A percentile compares a stretch with the other conserved stretches of the same genome.
phyloP scores from a whole-genome alignment of 2,113 vertebrate genomes.

The Mormyrus iriodes region DNA sequence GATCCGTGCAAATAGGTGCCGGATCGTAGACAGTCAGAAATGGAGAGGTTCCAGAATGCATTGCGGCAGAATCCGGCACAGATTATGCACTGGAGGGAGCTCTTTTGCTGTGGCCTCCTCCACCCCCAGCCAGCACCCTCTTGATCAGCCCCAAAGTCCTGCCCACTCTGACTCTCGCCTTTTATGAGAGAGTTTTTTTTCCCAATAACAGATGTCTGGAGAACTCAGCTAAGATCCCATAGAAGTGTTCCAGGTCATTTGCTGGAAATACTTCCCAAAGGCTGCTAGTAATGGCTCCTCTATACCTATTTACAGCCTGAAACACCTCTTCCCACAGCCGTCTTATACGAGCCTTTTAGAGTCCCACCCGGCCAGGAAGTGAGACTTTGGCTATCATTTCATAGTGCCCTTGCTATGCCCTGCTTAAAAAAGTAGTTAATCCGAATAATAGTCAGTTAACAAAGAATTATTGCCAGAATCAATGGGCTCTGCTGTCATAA shows the following conservation, averaged over 20 bases:
- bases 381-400: neutral
- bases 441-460: constrained; percentile 4
- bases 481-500: neutral
- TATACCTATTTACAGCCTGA: constrained; percentile 43
- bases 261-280: constrained; percentile 51
- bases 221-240: constrained; percentile 51
- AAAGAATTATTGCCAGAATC: constrained; percentile 4
- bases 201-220: constrained; percentile 51
- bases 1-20: neutral
- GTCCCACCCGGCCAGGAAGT: constrained; percentile 24
- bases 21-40: neutral
- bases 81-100: neutral
- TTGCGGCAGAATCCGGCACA: neutral
- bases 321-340: constrained; percentile 39
- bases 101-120: neutral
- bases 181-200: constrained; percentile 37
- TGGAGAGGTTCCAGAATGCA: neutral
- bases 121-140: constrained; percentile 16
- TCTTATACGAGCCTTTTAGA: constrained; percentile 29
- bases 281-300: constrained; percentile 52
- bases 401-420: neutral
- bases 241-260: constrained; percentile 61
- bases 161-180: neutral
- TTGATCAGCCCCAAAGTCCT: constrained; percentile 40
- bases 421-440: constrained; percentile 13